Base-by-base conservation (phyloP, 2,888 invertebrate species). In the Dascillus cervinus region DNA sequence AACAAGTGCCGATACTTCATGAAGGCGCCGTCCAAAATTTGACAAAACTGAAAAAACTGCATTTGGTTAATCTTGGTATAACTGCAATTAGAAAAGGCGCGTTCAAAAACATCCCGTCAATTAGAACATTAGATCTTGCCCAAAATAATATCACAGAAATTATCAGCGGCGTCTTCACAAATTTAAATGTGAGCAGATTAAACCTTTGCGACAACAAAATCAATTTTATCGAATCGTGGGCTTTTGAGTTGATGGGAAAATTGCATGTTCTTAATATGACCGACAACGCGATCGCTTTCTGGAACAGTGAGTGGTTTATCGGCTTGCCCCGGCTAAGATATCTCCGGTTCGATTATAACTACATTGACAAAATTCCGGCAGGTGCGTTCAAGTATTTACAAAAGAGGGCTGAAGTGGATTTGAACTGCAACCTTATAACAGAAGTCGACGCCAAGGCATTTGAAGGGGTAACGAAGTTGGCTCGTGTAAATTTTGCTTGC, bases 241-340 rank as follows among this genome's bases (percentile, higher is more conserved):
- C 52, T 9, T 49, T 52, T 23, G 22, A 41, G 6, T 37, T 54
- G 28, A 45, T 60, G 44, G 49, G 56, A 1, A 48, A 49, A 25
- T 43, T 63, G 28, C 31, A 37, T 3, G 44, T 49, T 21, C 36
- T 63, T 11, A 53, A 56, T 26, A 37, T 62, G 12, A 62, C 62
- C 32, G 34, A 46, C 13, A 63, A 63, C 37, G 45, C 41, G 28
- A 35, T 63, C 3, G 34, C 48, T 5, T 29, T 17, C 5, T 60
- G 58, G 60, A 54, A 59, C 29, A 30, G 40, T 5, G 45, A 55
- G 8, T 63, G 63, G 62, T 62, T 62, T 34, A 43, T 40, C 20
- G 48, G 55, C 31, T 52, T 49, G 11, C 60, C 62, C 2, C 47
- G 43, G 13, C 37, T 63, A 3, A 45, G 44, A 3, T 41, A 49